Conservation (phyloP, 2,888 invertebrate genomes). For the Alloscopus bannaensis region DNA sequence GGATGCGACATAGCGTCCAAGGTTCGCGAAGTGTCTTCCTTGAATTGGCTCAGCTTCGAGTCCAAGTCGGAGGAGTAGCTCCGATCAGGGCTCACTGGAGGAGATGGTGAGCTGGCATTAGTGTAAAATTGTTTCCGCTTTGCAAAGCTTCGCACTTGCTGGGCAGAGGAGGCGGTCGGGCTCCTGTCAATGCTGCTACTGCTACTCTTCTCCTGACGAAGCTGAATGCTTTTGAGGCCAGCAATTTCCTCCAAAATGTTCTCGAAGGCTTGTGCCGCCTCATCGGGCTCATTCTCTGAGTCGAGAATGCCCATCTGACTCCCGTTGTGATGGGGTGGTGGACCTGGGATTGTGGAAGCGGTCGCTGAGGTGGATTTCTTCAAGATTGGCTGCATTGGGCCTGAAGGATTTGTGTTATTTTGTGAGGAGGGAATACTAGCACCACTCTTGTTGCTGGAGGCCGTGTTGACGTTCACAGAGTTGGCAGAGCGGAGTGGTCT, state of each 20-base stretch:
- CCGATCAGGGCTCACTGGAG: slow-evolving; percentile 60
- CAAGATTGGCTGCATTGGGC: slow-evolving; percentile 65
- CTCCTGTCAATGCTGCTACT: slow-evolving; percentile 55
- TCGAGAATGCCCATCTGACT: slow-evolving; percentile 43
- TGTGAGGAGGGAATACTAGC: slow-evolving; percentile 36
- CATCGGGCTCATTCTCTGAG: slow-evolving; percentile 59
- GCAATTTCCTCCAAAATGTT: slow-evolving; percentile 73
- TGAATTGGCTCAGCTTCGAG: slow-evolving; percentile 70
- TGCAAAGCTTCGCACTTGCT: slow-evolving; percentile 69
- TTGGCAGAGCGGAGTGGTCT: slow-evolving; percentile 50
- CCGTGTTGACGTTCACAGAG: slow-evolving; percentile 58
- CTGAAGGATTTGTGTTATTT: slow-evolving; percentile 39
- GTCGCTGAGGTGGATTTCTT: slow-evolving; percentile 65
- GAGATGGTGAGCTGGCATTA: slow-evolving; percentile 50
- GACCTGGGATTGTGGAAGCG: slow-evolving; percentile 35
- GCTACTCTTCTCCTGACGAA: slow-evolving; percentile 66
- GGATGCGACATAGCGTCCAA: slow-evolving; percentile 71
- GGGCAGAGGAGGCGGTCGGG: slow-evolving; percentile 16
- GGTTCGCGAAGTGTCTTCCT: slow-evolving; percentile 69
- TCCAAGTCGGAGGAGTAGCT: slow-evolving; percentile 66
- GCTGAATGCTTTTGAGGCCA: slow-evolving; percentile 71
- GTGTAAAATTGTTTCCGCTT: slow-evolving; percentile 71
- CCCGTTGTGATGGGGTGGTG: slow-evolving; percentile 34
- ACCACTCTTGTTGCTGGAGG: slow-evolving; percentile 27
- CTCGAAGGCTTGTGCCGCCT: slow-evolving; percentile 70